Percentiles rank a stretch among this genome's conserved stretches.
Conservation (phyloP, 2,888 invertebrate genomes). For the Rhamnusium bicolor region DNA sequence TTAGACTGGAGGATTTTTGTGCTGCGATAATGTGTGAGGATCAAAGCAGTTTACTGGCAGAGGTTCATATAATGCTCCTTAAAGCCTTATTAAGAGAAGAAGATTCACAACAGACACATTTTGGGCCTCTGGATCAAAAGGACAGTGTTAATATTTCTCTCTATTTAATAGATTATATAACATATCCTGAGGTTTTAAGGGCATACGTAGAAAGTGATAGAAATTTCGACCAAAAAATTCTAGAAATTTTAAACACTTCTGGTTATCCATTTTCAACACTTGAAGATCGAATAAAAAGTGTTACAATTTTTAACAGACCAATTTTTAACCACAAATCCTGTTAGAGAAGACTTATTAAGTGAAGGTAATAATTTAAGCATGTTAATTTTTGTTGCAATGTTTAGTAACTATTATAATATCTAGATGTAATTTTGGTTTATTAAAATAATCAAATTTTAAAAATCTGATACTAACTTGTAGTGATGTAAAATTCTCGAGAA, state of each 20-base stretch:
- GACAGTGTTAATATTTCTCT: slow-evolving; percentile 96
- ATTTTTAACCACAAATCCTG: slow-evolving; percentile 93
- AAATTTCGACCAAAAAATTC: slow-evolving; percentile 82
- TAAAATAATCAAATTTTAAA: too few species aligned
- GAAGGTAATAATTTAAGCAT: slow-evolving; percentile 80
- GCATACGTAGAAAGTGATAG: slow-evolving; percentile 94
- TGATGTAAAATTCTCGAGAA: too few species aligned
- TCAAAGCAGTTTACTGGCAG: slow-evolving; percentile 91
- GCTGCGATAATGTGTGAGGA: slow-evolving; percentile 93
- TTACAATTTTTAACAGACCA: slow-evolving; percentile 95
- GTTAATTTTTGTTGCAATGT: not conserved
- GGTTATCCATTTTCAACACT: slow-evolving; percentile 92
- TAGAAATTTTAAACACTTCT: slow-evolving; percentile 79
- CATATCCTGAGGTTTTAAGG: slow-evolving; percentile 95
- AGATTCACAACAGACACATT: slow-evolving; percentile 94
- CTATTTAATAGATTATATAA: slow-evolving; percentile 94
- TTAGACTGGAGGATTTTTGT: slow-evolving; percentile 97
- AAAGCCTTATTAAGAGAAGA: slow-evolving; percentile 94
- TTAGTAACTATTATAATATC: too few species aligned
- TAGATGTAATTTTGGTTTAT: too few species aligned
- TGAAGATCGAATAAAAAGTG: slow-evolving; percentile 84
- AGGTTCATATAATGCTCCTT: slow-evolving; percentile 94
- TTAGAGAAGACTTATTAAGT: slow-evolving; percentile 93
- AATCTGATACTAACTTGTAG: too few species aligned
- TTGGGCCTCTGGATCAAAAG: slow-evolving; percentile 97